These are phyloP conservation scores for Pachyrhynchus sulphureomaculatus DNA, from an alignment of 1,140 invertebrate genomes.

Conservation along the genomic window DNA sequence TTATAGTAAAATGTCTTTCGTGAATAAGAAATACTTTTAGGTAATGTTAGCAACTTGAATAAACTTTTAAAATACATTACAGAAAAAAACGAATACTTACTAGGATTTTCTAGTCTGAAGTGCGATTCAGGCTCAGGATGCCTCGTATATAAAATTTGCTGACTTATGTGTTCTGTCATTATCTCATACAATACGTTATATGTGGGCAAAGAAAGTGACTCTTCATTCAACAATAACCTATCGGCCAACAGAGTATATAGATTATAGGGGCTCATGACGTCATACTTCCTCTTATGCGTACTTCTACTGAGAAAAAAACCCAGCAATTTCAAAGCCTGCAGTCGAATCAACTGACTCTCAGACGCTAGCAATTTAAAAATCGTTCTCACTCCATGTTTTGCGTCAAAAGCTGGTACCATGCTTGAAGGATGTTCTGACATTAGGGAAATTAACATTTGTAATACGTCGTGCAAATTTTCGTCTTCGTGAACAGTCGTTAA, in stretches of 20 bases:
- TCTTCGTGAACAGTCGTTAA: slow-evolving; percentile 97
- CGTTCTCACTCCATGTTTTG: slow-evolving; percentile 92
- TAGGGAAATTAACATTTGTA: slow-evolving; percentile 94
- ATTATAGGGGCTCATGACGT: slow-evolving; percentile 98
- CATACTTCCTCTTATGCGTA: slow-evolving; percentile 97
- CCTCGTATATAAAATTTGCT: slow-evolving; percentile 88
- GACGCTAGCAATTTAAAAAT: slow-evolving; percentile 96
- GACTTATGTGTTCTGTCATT: slow-evolving; percentile 94
- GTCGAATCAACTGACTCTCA: slow-evolving; percentile 90
- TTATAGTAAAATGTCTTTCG: too few species aligned
- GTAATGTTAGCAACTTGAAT: too few species aligned
- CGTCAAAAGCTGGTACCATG: slow-evolving; percentile 98
- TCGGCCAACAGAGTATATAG: slow-evolving; percentile 95
- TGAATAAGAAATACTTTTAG: too few species aligned
- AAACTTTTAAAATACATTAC: too few species aligned
- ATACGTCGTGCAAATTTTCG: slow-evolving; percentile 97
- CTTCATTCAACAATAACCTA: slow-evolving; percentile 85
- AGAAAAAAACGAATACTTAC: slow-evolving; percentile 69
- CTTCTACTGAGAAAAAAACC: slow-evolving; percentile 94
- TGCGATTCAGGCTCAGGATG: slow-evolving; percentile 93
- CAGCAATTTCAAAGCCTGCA: slow-evolving; percentile 93
- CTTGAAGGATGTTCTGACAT: slow-evolving; percentile 98
- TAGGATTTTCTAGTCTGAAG: slow-evolving; percentile 95
- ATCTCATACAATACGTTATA: slow-evolving; percentile 99
- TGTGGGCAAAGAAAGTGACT: slow-evolving; percentile 85